Evolutionary conservation across 2,797 vertebrate species (phyloP), one percentile per base, ranked within the genome.

Genomic region (Hemitrygon akajei): DNA sequence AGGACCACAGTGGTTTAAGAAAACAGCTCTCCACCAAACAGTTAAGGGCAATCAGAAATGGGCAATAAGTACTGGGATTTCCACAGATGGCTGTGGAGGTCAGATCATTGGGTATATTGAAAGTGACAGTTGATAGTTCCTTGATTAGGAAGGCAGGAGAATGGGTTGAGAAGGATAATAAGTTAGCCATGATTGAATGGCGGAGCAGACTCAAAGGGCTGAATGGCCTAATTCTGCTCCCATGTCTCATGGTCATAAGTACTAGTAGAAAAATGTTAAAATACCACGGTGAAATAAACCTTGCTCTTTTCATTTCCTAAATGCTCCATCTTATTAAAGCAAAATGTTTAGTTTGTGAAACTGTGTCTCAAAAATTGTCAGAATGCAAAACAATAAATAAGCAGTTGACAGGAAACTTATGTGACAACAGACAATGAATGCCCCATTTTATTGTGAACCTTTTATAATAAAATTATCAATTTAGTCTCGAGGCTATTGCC

Each of bases 401-500:
- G 81, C 47, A 58, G 10, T 22, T 30, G 34, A 91, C 37, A 66
- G 66, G 91, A 71, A 91, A 40, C 34, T n/a, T 27, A 40, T 91
- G 16, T 91, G 89, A 47, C 63, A 91, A 20, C 22, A 37, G 3
- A 69, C 56, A n/a, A 25, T 40, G 34, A n/a, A 25, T 40, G 34
- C 22, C 12, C 25, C 6, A 73, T n/a, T 73, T 91, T 40, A 40
- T 11, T 37, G 71, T 73, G 71, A 47, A 73, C 71, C 56, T 40
- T 91, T 91, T 91, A 73, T 91, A 47, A 91, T 71, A 9, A 73
- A 91, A 91, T 71, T 91, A 9, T 40, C 40, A 91, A 71, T 91
- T 91, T 60, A 71, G 71, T 91, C 66, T 37, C 18, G 6, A 10
- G n/a, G 18, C 18, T 56, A 4, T 1, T 12, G 11, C 1, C 11